Evolutionary conservation across 2,888 invertebrate species (phyloP).

Genomic region (Neocrepidodera transversa): DNA sequence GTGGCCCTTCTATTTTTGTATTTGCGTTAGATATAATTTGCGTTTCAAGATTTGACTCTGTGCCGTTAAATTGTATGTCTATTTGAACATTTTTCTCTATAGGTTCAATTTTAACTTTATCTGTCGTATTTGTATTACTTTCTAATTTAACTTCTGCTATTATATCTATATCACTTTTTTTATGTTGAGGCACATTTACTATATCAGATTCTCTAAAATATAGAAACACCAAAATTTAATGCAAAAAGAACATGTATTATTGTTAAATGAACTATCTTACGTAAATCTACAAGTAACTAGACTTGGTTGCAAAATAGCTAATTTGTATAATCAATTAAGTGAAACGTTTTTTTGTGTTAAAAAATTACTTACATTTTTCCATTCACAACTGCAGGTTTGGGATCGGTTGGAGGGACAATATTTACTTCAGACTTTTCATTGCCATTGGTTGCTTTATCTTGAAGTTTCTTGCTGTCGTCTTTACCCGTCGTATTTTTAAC

Average conservation of each 20-base stretch:
- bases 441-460: slow-evolving; percentile 36
- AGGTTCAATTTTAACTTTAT: background rate
- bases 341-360: too few species aligned
- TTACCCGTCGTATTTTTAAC: slow-evolving; percentile 11
- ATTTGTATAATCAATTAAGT: too few species aligned
- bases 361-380: slow-evolving; percentile 39
- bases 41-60: background rate
- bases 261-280: too few species aligned
- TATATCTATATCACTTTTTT: slow-evolving; percentile 34
- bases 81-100: background rate
- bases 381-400: slow-evolving; percentile 19
- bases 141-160: slow-evolving; percentile 7
- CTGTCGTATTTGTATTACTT: background rate
- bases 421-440: slow-evolving; percentile 31
- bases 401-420: slow-evolving; percentile 25
- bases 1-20: background rate
- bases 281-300: too few species aligned
- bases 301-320: too few species aligned
- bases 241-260: too few species aligned
- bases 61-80: background rate
- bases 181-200: slow-evolving; percentile 34
- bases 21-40: slow-evolving; percentile 1
- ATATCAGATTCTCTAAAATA: slow-evolving; percentile 32
- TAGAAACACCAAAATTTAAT: too few species aligned
- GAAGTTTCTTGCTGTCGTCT: slow-evolving; percentile 39